Evolutionary conservation across 2,888 invertebrate genomes (phyloP).

Genomic region (Nomada fabriciana): DNA sequence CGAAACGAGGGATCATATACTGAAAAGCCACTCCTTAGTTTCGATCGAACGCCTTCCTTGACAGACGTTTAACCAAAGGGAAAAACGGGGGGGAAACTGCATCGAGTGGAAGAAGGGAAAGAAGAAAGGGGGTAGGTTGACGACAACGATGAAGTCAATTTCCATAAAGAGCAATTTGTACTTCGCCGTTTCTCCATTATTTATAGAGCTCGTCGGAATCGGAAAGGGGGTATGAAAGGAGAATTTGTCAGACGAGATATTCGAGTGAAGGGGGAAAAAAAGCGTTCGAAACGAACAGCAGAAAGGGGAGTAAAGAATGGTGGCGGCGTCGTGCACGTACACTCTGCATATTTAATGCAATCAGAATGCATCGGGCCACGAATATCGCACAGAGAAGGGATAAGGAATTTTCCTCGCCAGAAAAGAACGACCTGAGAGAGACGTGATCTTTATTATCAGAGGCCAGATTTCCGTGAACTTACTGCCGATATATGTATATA

Average conservation of each 20-base stretch:
- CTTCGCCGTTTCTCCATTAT: conserved; percentile 32
- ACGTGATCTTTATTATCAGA: conserved; percentile 40
- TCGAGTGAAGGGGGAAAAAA: neutral
- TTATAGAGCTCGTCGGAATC: conserved; percentile 32
- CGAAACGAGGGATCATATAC: no score
- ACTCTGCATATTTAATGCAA: conserved; percentile 65
- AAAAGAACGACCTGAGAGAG: conserved; percentile 25
- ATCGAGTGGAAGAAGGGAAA: neutral
- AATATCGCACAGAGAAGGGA: conserved; percentile 37
- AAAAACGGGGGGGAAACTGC: no score
- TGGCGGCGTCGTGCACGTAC: conserved; percentile 30
- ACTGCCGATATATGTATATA: neutral
- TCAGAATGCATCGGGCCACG: conserved; percentile 55
- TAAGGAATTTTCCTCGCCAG: conserved; percentile 32
- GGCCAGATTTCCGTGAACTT: conserved; percentile 25
- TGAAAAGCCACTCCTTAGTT: no score
- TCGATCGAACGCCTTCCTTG: neutral
- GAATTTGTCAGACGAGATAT: conserved; percentile 5
- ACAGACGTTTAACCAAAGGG: no score
- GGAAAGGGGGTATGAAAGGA: conserved; percentile 7
- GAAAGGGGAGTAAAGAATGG: conserved; percentile 14
- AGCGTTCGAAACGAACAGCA: conserved; percentile 5
- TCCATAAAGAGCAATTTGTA: conserved; percentile 52
- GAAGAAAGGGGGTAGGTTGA: conserved; percentile 6
- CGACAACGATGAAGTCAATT: conserved; percentile 40